Percentiles rank a stretch among this genome's conserved stretches.
These are phyloP conservation scores for Tiaroga cobitis DNA, from an alignment of 2,797 vertebrate genomes.

Conservation along the genomic window DNA sequence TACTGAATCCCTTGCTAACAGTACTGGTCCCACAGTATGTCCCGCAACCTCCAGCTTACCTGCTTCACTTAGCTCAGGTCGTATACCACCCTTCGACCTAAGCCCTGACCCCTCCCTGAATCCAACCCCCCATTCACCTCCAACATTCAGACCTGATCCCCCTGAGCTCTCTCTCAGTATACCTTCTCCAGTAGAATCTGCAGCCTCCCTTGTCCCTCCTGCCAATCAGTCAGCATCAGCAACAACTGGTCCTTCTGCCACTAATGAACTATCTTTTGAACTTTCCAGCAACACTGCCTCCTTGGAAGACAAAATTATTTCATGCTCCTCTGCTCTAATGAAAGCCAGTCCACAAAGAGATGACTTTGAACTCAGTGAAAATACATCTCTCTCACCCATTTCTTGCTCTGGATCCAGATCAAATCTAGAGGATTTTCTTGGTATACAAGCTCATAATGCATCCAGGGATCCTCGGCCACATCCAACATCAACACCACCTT, in stretches of 20 bases:
- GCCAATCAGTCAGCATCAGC: constrained; percentile 46
- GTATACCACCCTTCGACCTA: constrained; percentile 74
- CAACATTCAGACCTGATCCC: constrained; percentile 65
- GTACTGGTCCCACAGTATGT: constrained; percentile 63
- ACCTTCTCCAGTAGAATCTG: constrained; percentile 52
- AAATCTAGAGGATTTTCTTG: constrained; percentile 69
- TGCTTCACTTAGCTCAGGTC: constrained; percentile 74
- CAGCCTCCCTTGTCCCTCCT: not conserved
- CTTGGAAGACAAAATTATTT: constrained; percentile 45
- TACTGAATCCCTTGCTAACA: constrained; percentile 48
- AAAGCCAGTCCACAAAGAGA: constrained; percentile 61
- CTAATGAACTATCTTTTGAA: constrained; percentile 26
- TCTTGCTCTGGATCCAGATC: constrained; percentile 64
- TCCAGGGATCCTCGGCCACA: constrained; percentile 57
- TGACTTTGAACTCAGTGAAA: constrained; percentile 63
- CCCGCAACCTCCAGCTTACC: constrained; percentile 66
- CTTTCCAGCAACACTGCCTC: constrained; percentile 19
- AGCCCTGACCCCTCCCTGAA: constrained; percentile 76
- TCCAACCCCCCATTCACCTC: constrained; percentile 66
- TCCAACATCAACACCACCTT: constrained; percentile 54
- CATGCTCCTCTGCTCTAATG: constrained; percentile 59
- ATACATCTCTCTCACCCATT: constrained; percentile 60
- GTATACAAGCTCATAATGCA: constrained; percentile 60
- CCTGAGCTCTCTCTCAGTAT: constrained; percentile 70
- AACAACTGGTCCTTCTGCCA: constrained; percentile 3